These are phyloP conservation scores for Calcarius lapponicus DNA, from an alignment of 2,797 vertebrate genomes.

Conservation along the genomic window DNA sequence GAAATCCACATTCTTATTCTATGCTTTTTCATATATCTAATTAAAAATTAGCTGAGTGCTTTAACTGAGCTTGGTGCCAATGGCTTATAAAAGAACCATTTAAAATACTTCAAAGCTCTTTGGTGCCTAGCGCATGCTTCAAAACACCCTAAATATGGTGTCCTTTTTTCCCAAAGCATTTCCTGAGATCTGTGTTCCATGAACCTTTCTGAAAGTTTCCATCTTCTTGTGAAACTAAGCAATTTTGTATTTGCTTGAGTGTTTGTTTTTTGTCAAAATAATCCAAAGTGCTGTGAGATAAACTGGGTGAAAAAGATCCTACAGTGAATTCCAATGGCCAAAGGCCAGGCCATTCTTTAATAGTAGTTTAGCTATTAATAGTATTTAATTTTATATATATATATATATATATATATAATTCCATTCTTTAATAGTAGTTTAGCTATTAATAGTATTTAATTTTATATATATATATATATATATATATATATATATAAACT, in stretches of 20 bases:
- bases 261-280: conserved; percentile 23
- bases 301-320: conserved; percentile 21
- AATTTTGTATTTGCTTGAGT: neutral
- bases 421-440: conserved; percentile 13
- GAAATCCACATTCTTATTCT: neutral
- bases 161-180: neutral
- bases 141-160: neutral
- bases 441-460: neutral
- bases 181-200: neutral
- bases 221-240: neutral
- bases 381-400: neutral
- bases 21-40: neutral
- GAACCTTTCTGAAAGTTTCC: neutral
- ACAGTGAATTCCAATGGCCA: conserved; percentile 32
- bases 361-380: conserved; percentile 5
- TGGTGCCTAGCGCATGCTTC: neutral
- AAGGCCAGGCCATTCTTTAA: neutral
- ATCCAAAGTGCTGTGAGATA: conserved; percentile 48
- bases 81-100: neutral
- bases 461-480: no score
- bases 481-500: neutral
- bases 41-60: conserved; percentile 27
- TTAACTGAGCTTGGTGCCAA: neutral
- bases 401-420: no score
- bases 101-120: neutral